Conservation (phyloP, 2,797 vertebrate species). For the Paramormyrops hopkinsi region DNA sequence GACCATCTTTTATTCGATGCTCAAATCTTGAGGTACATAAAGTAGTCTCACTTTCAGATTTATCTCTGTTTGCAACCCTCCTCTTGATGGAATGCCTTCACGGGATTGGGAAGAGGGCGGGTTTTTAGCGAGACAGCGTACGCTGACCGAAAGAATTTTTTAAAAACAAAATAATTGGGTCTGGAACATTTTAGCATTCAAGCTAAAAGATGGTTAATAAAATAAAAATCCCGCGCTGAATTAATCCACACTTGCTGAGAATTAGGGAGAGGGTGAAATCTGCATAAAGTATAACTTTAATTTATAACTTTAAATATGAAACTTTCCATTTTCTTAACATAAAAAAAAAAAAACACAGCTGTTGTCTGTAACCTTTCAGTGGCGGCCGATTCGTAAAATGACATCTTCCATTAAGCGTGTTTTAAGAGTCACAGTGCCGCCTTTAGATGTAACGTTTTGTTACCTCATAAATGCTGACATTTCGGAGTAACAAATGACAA, state of each 20-base stretch:
- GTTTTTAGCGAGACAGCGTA: neutral
- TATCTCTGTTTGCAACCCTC: neutral
- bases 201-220: neutral
- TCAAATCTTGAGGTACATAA: neutral
- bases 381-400: constrained; percentile 30
- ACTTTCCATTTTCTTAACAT: neutral
- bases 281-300: neutral
- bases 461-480: constrained; percentile 41
- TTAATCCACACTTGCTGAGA: neutral
- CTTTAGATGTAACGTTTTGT: constrained; percentile 35
- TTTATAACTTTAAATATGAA: neutral
- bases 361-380: constrained; percentile 11
- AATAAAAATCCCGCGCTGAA: neutral
- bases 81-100: neutral
- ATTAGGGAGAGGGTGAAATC: neutral
- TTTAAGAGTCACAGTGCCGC: constrained; percentile 17
- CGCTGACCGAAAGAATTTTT: neutral
- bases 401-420: constrained; percentile 35
- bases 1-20: constrained; percentile 8
- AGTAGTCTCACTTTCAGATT: neutral
- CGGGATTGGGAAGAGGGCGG: neutral
- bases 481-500: constrained; percentile 39
- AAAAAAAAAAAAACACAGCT: neutral
- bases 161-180: neutral
- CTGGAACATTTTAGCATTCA: neutral